These are phyloP conservation scores for Phacellophora camtschatica DNA, from an alignment of 30 jellyfish, hydroid and myxozoan species.

Conservation along the genomic window DNA sequence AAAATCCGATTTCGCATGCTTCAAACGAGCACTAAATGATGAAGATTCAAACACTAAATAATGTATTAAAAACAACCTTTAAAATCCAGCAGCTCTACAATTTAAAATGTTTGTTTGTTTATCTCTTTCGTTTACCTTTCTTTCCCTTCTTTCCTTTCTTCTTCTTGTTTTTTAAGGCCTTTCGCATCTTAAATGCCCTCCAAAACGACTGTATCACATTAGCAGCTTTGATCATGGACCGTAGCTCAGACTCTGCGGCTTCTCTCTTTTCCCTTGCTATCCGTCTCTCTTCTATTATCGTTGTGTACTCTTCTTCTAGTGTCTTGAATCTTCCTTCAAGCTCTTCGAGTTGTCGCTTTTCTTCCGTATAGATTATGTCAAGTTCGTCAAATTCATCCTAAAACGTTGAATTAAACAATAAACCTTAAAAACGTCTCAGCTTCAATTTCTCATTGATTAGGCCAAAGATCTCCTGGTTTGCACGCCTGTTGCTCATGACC, in stretches of 20 bases:
- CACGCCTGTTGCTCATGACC: too few species aligned
- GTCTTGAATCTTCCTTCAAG: constrained; percentile 76
- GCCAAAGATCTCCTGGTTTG: too few species aligned
- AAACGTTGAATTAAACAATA: too few species aligned
- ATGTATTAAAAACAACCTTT: not conserved
- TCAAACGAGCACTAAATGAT: too few species aligned
- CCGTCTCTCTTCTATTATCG: constrained; percentile 86
- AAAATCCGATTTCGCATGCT: too few species aligned
- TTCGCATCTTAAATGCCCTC: constrained; percentile 90
- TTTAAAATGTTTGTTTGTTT: constrained; percentile 20
- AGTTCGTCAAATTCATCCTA: constrained; percentile 96
- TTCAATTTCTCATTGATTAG: too few species aligned
- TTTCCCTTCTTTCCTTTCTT: constrained; percentile 81
- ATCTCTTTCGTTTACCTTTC: constrained; percentile 59
- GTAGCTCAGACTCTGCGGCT: constrained; percentile 85
- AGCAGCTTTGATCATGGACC: constrained; percentile 90
- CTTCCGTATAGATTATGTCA: constrained; percentile 74
- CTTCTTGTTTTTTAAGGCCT: constrained; percentile 80
- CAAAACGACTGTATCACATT: constrained; percentile 87
- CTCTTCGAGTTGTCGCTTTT: constrained; percentile 78
- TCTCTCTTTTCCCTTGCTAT: constrained; percentile 85
- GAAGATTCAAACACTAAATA: too few species aligned
- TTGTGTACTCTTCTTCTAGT: constrained; percentile 69
- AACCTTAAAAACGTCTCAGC: too few species aligned
- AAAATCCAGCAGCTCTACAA: not conserved